phyloP scores from a whole-genome alignment of 2,888 invertebrate genomes.

The Eilema caniola region DNA sequence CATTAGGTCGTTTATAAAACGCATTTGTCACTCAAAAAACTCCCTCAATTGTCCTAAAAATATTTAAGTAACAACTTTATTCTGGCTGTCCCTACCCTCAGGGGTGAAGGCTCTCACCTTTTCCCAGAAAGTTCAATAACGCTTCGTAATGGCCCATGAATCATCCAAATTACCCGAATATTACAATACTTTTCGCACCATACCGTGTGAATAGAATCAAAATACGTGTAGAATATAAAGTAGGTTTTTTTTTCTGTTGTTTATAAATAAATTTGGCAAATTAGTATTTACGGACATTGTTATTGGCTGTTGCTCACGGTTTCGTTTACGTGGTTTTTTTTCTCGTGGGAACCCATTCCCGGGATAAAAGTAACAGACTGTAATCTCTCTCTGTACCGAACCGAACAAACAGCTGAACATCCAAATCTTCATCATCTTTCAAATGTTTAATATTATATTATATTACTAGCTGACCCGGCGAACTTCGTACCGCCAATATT shows the following conservation, averaged over 20 bases:
- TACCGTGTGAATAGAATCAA: slow-evolving; percentile 63
- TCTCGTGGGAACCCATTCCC: no score
- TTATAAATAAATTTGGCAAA: slow-evolving; percentile 4
- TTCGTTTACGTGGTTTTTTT: no score
- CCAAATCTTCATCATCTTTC: no score
- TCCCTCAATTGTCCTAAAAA: slow-evolving; percentile 1
- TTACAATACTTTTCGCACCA: slow-evolving; percentile 67
- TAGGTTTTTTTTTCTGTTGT: slow-evolving; percentile 5
- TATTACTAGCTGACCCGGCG: no score
- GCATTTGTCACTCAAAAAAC: background rate
- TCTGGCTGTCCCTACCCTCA: slow-evolving; percentile 37
- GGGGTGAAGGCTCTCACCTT: slow-evolving; percentile 52
- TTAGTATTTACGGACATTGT: background rate
- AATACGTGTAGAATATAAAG: slow-evolving; percentile 29
- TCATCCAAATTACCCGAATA: slow-evolving; percentile 73
- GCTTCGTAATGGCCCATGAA: slow-evolving; percentile 71
- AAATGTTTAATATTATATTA: no score
- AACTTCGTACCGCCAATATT: no score
- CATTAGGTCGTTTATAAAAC: background rate
- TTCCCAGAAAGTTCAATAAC: slow-evolving; percentile 68
- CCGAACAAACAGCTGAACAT: no score
- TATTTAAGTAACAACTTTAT: slow-evolving; percentile 41
- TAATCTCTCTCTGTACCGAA: no score
- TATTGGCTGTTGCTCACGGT: background rate
- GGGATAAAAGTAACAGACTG: no score